phyloP scores from a whole-genome alignment of 2,797 vertebrate genomes.

The Muraenolepis orangiensis region DNA sequence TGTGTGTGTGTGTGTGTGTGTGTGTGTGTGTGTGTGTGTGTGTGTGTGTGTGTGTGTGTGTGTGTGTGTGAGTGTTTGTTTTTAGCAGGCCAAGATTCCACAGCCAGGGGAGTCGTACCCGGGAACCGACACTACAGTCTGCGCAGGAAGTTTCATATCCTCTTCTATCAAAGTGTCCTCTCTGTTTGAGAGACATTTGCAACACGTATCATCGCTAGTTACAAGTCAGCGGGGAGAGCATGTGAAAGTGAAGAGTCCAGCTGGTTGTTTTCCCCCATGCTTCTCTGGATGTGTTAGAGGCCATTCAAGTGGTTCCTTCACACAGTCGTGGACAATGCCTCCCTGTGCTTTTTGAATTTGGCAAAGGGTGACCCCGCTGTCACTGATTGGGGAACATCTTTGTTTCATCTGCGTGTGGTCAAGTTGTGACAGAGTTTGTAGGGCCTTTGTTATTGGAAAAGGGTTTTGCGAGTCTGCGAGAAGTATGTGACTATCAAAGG shows the following conservation, averaged over 20 bases:
- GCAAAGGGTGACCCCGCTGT: conserved; percentile 58
- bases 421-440: conserved; percentile 32
- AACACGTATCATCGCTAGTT: conserved; percentile 74
- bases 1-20: background rate
- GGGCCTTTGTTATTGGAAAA: conserved; percentile 17
- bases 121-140: conserved; percentile 69
- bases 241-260: conserved; percentile 68
- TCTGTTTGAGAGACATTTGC: conserved; percentile 70
- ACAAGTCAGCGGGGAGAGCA: conserved; percentile 64
- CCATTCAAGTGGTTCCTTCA: conserved; percentile 57
- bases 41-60: conserved; percentile 30
- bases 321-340: conserved; percentile 56
- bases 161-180: conserved; percentile 79
- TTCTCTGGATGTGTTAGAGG: conserved; percentile 67
- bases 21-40: background rate
- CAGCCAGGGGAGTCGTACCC: conserved; percentile 67
- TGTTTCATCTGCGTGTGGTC: conserved; percentile 49
- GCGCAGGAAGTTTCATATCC: conserved; percentile 87
- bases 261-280: conserved; percentile 66
- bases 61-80: conserved; percentile 54
- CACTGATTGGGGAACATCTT: conserved; percentile 56
- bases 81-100: conserved; percentile 66
- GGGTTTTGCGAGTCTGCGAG: background rate
- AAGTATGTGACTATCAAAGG: background rate
- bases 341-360: conserved; percentile 52